A percentile compares a stretch with the other conserved stretches of the same genome.
Conservation (phyloP, 2,113 vertebrate species). For the Morone saxatilis region DNA sequence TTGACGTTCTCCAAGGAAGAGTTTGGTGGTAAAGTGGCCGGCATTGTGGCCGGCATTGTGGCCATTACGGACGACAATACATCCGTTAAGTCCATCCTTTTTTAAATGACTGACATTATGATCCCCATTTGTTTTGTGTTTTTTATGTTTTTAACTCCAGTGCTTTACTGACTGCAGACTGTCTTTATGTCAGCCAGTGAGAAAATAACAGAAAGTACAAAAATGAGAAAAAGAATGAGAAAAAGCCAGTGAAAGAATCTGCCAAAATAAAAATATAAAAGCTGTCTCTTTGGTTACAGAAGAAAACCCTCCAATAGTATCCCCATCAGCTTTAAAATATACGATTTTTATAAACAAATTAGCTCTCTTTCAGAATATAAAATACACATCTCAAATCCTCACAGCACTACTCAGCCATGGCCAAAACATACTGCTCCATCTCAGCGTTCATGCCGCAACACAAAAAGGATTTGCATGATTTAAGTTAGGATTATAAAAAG, state of each 20-base stretch:
- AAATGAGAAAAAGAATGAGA: not conserved
- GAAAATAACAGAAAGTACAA: conserved; percentile 1
- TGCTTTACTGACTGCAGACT: conserved; percentile 1
- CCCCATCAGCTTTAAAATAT: not conserved
- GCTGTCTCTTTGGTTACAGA: conserved; percentile 10
- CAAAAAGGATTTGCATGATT: conserved; percentile 13
- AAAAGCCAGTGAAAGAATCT: not conserved
- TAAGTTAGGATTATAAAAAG: conserved; percentile 20
- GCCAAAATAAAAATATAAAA: not conserved
- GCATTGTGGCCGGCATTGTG: conserved; percentile 2
- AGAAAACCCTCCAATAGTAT: not conserved
- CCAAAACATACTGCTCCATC: not conserved
- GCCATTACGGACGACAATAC: conserved; percentile 29
- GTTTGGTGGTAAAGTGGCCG: conserved; percentile 52
- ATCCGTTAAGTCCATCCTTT: conserved; percentile 68
- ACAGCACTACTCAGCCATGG: not conserved
- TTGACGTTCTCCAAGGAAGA: conserved; percentile 65
- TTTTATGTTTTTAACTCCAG: not conserved
- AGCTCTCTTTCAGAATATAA: not conserved
- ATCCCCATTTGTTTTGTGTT: not conserved
- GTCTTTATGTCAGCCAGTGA: not conserved
- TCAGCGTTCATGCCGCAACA: not conserved
- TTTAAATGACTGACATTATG: conserved; percentile 19
- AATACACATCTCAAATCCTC: not conserved
- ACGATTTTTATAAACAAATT: not conserved